Conservation (phyloP, 2,797 vertebrate genomes). For the Gymnopithys bicolor region DNA sequence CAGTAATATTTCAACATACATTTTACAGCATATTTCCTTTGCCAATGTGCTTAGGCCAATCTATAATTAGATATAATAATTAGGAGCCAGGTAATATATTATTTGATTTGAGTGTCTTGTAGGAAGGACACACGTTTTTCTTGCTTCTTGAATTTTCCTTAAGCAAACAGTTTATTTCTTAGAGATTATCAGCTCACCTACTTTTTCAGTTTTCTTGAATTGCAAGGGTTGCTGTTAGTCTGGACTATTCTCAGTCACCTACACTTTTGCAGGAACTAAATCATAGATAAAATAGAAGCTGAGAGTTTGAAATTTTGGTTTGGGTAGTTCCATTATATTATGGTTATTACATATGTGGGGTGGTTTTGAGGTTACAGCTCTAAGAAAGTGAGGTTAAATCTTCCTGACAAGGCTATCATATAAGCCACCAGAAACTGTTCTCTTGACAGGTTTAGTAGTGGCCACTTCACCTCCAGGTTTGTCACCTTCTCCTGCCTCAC, state of each 20-base stretch:
- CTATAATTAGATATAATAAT: conserved; percentile 48
- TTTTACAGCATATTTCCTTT: conserved; percentile 15
- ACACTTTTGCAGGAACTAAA: background rate
- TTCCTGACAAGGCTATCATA: background rate
- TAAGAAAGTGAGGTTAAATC: background rate
- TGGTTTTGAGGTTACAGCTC: background rate
- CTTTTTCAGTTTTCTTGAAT: background rate
- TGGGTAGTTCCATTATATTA: background rate
- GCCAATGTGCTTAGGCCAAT: background rate
- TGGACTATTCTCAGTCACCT: background rate
- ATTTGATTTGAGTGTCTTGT: background rate
- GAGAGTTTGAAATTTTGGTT: background rate
- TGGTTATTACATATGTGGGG: background rate
- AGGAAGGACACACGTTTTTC: background rate
- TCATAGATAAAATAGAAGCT: background rate
- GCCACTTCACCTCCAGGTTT: background rate
- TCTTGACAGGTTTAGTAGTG: background rate
- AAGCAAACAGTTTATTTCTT: background rate
- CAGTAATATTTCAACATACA: conserved; percentile 3
- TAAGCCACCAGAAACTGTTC: background rate
- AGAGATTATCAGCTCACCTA: background rate
- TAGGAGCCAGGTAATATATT: background rate
- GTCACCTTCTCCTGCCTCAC: background rate
- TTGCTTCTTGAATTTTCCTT: background rate
- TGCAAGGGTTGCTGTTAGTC: background rate